Evolutionary conservation across 1,140 invertebrate species (phyloP), one percentile per base, ranked within the genome.

Genomic region (Cydia splendana): DNA sequence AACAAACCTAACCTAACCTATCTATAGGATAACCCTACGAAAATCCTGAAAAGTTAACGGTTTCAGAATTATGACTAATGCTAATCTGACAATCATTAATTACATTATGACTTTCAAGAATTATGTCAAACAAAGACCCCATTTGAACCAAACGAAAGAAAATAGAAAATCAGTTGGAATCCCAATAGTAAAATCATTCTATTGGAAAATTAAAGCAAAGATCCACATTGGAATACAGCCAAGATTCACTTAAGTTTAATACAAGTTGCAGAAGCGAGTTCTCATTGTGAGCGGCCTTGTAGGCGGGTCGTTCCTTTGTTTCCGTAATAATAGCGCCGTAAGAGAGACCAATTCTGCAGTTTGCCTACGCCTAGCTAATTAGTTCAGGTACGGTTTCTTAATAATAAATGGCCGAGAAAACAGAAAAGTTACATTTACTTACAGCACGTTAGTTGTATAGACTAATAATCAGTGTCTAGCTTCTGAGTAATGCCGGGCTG

Each of bases 311-410:
- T n/a, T 71, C 67, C 45, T 69, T 71, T 71, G 67, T 71, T 71
- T 71, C 34, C 15, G n/a, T 42, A 71, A 71, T 71, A 71, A 71
- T 71, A 42, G 67, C 67, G 67, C n/a, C 7, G 67, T 42, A 38
- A 71, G 67, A 42, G 67, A 34, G 67, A 71, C 67, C 67, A 71
- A 71, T 71, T 71, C 67, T 38, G 34, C 67, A 71, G 67, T 71
- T 71, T 71, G 67, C 67, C 67, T 42, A 30, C 4, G 67, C 67
- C 34, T 38, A 45, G 67, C 34, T 71, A 71, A 71, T 71, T 71
- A 71, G 67, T 71, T 42, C 67, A 71, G 67, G 67, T 38, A 38
- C 20, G 20, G 67, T 18, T 38, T 69, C 65, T 69, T 71, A 71
- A 71, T 71, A 45, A 71, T 71, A 71, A 71, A 71, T 45, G 67